Percentiles rank a stretch among this genome's conserved stretches.
These are phyloP conservation scores for Datnioides undecimradiatus DNA, from an alignment of 2,113 vertebrate species.

Conservation along the genomic window DNA sequence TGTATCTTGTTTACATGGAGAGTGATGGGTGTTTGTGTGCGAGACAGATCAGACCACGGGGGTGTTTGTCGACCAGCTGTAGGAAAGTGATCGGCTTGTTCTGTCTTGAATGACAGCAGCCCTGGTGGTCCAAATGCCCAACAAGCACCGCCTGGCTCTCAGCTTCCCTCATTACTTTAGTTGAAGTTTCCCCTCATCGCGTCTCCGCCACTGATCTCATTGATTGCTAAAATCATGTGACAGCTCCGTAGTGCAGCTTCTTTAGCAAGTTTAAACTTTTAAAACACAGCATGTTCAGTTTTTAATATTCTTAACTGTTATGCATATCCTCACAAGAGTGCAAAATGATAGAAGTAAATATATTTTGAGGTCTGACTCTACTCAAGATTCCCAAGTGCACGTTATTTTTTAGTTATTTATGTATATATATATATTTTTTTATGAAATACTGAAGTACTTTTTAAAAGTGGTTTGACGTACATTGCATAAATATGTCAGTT, in stretches of 20 bases:
- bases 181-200: constrained; percentile 31
- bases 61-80: constrained; percentile 58
- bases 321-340: constrained; percentile 5
- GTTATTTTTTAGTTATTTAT: no score
- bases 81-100: constrained; percentile 65
- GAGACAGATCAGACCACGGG: constrained; percentile 28
- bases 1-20: constrained; percentile 20
- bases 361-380: background rate
- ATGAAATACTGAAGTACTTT: background rate
- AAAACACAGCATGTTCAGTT: background rate
- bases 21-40: constrained; percentile 32
- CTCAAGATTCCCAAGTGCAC: constrained; percentile 15
- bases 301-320: constrained; percentile 10
- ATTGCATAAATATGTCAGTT: background rate
- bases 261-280: constrained; percentile 4
- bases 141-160: constrained; percentile 35
- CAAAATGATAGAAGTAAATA: background rate
- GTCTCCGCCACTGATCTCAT: constrained; percentile 40
- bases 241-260: constrained; percentile 11
- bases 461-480: constrained; percentile 1
- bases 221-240: constrained; percentile 29
- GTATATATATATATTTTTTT: background rate
- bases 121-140: constrained; percentile 35
- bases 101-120: constrained; percentile 55
- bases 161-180: constrained; percentile 62